These are phyloP conservation scores for Anguilla rostrata DNA, from an alignment of 2,113 vertebrate species.

Conservation along the genomic window DNA sequence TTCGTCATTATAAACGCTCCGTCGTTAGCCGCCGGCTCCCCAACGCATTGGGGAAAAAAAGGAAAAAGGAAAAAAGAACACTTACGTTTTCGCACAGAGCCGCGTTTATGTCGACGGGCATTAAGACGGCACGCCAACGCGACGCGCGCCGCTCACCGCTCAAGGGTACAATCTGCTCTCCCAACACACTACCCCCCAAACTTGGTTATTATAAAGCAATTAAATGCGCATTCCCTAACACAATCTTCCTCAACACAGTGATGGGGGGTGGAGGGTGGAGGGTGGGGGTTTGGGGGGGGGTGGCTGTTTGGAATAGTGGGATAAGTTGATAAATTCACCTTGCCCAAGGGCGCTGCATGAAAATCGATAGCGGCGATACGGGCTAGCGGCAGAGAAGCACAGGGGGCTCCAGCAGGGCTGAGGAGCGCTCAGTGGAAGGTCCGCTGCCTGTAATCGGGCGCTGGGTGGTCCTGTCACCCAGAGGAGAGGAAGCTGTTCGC, in stretches of 20 bases:
- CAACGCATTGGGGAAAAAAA: too few relatives aligned
- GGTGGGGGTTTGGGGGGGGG: conserved; percentile 25
- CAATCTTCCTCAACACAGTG: too few relatives aligned
- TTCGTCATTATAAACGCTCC: too few relatives aligned
- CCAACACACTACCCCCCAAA: too few relatives aligned
- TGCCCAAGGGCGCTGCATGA: conserved; percentile 62
- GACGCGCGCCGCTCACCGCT: neutral
- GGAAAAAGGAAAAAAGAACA: too few relatives aligned
- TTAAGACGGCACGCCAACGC: neutral
- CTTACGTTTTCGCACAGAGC: neutral
- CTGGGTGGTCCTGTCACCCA: neutral
- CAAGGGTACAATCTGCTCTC: neutral
- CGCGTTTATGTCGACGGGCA: neutral
- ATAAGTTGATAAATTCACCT: conserved; percentile 66
- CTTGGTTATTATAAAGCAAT: too few relatives aligned
- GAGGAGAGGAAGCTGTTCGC: neutral
- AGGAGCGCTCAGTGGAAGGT: conserved; percentile 29
- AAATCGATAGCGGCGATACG: conserved; percentile 64
- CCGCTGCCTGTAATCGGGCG: conserved; percentile 46
- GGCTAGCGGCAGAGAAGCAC: conserved; percentile 52
- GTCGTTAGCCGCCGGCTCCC: too few relatives aligned
- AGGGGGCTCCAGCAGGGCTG: conserved; percentile 30
- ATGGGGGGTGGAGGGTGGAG: conserved; percentile 36
- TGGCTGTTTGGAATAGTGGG: conserved; percentile 30
- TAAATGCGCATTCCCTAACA: too few relatives aligned